Evolutionary conservation across 2,113 vertebrate species (phyloP).

Genomic region (Syngnathoides biaculeatus): DNA sequence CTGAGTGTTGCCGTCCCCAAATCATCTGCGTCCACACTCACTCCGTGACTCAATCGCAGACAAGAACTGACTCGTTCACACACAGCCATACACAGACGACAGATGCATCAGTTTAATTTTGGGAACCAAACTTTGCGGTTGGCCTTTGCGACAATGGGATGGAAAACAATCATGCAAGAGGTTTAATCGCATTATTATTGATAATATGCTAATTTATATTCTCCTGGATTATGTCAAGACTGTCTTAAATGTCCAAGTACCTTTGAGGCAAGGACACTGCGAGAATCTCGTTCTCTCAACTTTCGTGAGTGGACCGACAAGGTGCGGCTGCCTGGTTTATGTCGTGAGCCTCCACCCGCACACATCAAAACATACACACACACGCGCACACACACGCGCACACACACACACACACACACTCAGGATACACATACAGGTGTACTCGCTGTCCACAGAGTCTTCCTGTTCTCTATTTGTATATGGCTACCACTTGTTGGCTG

Average conservation of each 20-base stretch:
- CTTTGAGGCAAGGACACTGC: slow-evolving; percentile 54
- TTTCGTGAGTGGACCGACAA: slow-evolving; percentile 51
- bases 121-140: slow-evolving; percentile 37
- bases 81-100: slow-evolving; percentile 15
- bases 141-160: slow-evolving; percentile 52
- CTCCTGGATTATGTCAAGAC: slow-evolving; percentile 71
- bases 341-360: slow-evolving; percentile 61
- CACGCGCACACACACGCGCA: slow-evolving; percentile 68
- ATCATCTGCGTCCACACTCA: slow-evolving; percentile 29
- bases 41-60: slow-evolving; percentile 41
- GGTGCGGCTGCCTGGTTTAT: slow-evolving; percentile 55
- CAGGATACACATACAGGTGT: slow-evolving; percentile 71
- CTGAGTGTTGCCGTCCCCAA: slow-evolving; percentile 53
- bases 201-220: slow-evolving; percentile 68
- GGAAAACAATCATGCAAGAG: slow-evolving; percentile 55
- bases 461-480: slow-evolving; percentile 71
- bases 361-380: slow-evolving; percentile 67
- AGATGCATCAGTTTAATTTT: slow-evolving; percentile 36
- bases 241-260: slow-evolving; percentile 69
- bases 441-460: slow-evolving; percentile 73
- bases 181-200: slow-evolving; percentile 70
- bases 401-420: slow-evolving; percentile 67
- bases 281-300: slow-evolving; percentile 48
- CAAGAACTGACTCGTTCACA: slow-evolving; percentile 30
- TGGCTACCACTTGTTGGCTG: slow-evolving; percentile 53